These are phyloP conservation scores for Coleophora deauratella DNA, from an alignment of 2,888 invertebrate genomes.

Conservation along the genomic window DNA sequence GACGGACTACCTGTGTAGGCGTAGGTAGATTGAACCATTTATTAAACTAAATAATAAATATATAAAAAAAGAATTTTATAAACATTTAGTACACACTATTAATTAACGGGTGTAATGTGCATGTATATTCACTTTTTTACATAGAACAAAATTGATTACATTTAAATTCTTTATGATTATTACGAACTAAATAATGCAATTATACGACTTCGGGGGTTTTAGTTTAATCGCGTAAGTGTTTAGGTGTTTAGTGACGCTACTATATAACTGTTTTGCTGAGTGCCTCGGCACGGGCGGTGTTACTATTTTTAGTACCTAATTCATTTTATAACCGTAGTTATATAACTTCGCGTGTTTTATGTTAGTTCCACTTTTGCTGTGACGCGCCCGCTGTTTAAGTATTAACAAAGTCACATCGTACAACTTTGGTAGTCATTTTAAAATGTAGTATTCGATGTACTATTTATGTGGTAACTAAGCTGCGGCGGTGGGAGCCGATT, in stretches of 20 bases:
- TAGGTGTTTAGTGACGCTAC: constrained; percentile 27
- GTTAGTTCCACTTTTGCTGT: constrained; percentile 1
- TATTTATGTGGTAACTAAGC: constrained; percentile 7
- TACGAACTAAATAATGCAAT: constrained; percentile 26
- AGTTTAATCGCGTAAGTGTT: constrained; percentile 29
- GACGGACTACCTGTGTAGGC: constrained; percentile 53
- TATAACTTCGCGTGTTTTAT: neutral
- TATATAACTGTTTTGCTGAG: constrained; percentile 17
- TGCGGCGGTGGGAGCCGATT: neutral
- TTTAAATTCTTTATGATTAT: constrained; percentile 24
- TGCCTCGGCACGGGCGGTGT: constrained; percentile 2
- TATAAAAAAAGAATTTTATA: constrained; percentile 52
- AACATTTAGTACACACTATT: constrained; percentile 56
- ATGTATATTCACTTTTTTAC: constrained; percentile 52
- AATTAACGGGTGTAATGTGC: constrained; percentile 44
- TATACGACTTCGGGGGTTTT: constrained; percentile 38
- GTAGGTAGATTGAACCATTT: constrained; percentile 51
- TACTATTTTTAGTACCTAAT: neutral
- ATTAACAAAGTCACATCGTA: constrained; percentile 43
- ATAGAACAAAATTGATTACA: constrained; percentile 50
- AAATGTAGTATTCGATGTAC: constrained; percentile 21
- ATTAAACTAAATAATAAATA: constrained; percentile 41
- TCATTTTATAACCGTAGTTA: neutral
- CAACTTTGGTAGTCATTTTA: constrained; percentile 41
- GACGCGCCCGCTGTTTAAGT: constrained; percentile 23